A percentile compares a stretch with the other conserved stretches of the same genome.
Evolutionary conservation across 2,888 invertebrate genomes (phyloP).

Genomic region (Hydriomena furcata): DNA sequence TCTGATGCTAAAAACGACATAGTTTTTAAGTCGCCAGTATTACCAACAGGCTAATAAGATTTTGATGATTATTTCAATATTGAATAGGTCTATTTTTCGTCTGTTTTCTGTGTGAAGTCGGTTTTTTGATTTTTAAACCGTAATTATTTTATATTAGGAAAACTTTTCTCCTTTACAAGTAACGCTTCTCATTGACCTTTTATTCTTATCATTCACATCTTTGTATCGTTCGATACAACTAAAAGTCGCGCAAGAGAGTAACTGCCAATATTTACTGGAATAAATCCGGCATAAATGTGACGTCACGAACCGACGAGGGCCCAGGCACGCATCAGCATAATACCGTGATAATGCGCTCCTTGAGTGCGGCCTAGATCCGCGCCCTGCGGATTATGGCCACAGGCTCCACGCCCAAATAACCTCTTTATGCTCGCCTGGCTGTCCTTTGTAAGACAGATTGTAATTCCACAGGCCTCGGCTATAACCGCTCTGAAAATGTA

Average conservation of each 20-base stretch:
- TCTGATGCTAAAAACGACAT: too few relatives aligned
- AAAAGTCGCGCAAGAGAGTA: slow-evolving; percentile 37
- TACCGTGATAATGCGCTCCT: slow-evolving; percentile 75
- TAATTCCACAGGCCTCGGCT: slow-evolving; percentile 38
- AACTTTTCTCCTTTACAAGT: too few relatives aligned
- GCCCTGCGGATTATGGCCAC: slow-evolving; percentile 73
- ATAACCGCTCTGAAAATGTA: slow-evolving; percentile 26
- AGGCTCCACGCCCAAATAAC: slow-evolving; percentile 64
- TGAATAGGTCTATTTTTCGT: too few relatives aligned
- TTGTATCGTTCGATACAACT: slow-evolving; percentile 33
- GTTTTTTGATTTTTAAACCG: too few relatives aligned
- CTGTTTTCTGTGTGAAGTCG: too few relatives aligned
- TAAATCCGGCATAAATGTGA: slow-evolving; percentile 43
- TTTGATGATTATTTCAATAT: too few relatives aligned
- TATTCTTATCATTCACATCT: too few relatives aligned
- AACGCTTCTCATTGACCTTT: too few relatives aligned
- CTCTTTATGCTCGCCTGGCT: slow-evolving; percentile 57
- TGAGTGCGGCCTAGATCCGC: slow-evolving; percentile 66
- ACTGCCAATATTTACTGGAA: slow-evolving; percentile 33
- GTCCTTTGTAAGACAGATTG: slow-evolving; percentile 55
- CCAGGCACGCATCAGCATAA: slow-evolving; percentile 75
- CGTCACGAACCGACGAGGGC: slow-evolving; percentile 53
- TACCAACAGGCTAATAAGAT: too few relatives aligned
- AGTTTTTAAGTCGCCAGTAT: too few relatives aligned
- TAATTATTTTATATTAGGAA: too few relatives aligned